Conservation (phyloP, 2,113 vertebrate genomes). For the Coptodon bakossiorum region DNA sequence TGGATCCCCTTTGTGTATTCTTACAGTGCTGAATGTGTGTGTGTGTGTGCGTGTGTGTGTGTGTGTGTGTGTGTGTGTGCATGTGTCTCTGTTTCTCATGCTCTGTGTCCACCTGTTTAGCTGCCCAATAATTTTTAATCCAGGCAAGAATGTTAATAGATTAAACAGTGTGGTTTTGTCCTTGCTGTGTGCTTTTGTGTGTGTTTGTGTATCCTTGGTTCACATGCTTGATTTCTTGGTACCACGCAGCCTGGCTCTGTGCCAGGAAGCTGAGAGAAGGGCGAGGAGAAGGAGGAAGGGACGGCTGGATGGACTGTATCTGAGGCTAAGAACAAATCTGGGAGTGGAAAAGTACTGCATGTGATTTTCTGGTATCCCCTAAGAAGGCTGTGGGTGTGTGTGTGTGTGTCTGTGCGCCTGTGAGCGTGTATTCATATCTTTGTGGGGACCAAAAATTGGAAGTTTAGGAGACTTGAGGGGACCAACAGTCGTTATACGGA, state of each 20-base stretch:
- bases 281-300: not conserved
- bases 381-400: not conserved
- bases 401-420: not conserved
- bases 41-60: not conserved
- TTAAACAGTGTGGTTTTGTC: not conserved
- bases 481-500: not conserved
- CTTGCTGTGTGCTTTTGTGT: not conserved
- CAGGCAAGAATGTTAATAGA: not conserved
- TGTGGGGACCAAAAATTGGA: not conserved
- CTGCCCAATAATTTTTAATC: not conserved
- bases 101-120: not conserved
- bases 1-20: conserved; percentile 6
- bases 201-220: not conserved
- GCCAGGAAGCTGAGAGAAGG: conserved; percentile 12
- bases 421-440: not conserved
- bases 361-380: not conserved
- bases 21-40: not conserved
- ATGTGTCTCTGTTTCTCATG: not conserved
- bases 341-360: conserved; percentile 69
- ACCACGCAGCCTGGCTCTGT: conserved; percentile 32
- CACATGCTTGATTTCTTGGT: conserved; percentile 17
- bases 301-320: conserved; percentile 18
- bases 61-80: not conserved
- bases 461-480: not conserved
- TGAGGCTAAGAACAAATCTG: conserved; percentile 29